These are phyloP conservation scores for Endomychus coccineus DNA, from an alignment of 2,888 invertebrate species.

Conservation along the genomic window DNA sequence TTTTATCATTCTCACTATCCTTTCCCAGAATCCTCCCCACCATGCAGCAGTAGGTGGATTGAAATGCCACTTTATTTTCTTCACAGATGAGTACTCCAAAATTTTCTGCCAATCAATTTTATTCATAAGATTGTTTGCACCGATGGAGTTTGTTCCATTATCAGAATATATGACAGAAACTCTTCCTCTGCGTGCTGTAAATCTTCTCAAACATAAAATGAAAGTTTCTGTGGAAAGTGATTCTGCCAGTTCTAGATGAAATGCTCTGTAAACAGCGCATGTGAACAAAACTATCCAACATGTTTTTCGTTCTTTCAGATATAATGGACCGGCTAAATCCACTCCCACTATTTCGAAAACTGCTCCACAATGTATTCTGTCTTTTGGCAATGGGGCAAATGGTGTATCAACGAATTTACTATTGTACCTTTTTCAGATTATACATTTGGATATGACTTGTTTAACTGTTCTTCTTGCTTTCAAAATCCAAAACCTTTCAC, in stretches of 20 bases:
- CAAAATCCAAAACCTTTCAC: no score
- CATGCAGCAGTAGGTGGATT: constrained; percentile 4
- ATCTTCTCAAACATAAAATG: constrained; percentile 30
- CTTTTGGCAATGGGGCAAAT: no score
- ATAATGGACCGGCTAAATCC: constrained; percentile 37
- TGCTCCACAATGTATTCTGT: no score
- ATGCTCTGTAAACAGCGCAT: constrained; percentile 32
- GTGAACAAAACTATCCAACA: constrained; percentile 27
- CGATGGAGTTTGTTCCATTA: constrained; percentile 35
- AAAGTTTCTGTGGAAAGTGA: constrained; percentile 30
- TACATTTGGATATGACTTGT: no score
- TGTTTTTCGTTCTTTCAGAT: constrained; percentile 25
- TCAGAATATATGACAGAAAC: constrained; percentile 28
- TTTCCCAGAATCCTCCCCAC: constrained; percentile 10
- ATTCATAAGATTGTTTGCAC: constrained; percentile 26
- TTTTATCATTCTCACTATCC: background rate
- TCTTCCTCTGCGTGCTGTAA: constrained; percentile 31
- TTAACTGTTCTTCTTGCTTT: no score
- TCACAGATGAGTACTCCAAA: constrained; percentile 13
- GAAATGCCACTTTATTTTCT: constrained; percentile 29
- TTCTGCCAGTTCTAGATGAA: constrained; percentile 36
- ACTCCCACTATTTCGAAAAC: no score
- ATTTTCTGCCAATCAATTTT: constrained; percentile 27
- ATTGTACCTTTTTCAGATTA: no score
- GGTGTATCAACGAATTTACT: no score